Evolutionary conservation across 2,113 vertebrate species (phyloP).

Genomic region (Desmodus rotundus): DNA sequence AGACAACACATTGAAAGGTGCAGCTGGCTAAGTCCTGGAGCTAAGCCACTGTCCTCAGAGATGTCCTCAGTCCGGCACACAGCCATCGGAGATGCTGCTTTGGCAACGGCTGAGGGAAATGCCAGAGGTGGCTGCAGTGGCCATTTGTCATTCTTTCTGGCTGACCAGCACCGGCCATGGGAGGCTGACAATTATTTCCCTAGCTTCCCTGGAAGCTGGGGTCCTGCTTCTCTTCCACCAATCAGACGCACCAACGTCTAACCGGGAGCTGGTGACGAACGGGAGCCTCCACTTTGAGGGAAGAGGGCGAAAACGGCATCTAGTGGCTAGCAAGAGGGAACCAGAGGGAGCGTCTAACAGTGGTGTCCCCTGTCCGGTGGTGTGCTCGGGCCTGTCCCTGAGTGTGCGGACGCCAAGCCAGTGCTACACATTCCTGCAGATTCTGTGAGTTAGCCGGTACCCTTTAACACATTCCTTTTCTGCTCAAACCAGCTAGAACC

Average conservation of each 20-base stretch:
- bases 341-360: not conserved
- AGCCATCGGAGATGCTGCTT: not conserved
- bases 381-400: not conserved
- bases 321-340: too few species aligned
- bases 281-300: not conserved
- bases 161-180: accelerated
- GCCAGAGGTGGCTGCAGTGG: not conserved
- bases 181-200: not conserved
- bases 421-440: not conserved
- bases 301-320: not conserved
- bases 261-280: not conserved
- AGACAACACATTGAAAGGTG: not conserved
- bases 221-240: not conserved
- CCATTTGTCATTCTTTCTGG: not conserved
- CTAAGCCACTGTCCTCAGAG: not conserved
- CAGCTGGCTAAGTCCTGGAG: not conserved
- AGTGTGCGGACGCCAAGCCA: not conserved
- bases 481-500: slow-evolving; percentile 19
- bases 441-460: not conserved
- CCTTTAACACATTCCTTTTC: not conserved
- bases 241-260: not conserved
- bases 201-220: not conserved
- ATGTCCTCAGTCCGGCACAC: not conserved
- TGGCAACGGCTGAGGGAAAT: not conserved
- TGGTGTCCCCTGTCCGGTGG: not conserved